Base-by-base conservation (phyloP, 2,113 vertebrate genomes). In the Miniopterus natalensis region DNA sequence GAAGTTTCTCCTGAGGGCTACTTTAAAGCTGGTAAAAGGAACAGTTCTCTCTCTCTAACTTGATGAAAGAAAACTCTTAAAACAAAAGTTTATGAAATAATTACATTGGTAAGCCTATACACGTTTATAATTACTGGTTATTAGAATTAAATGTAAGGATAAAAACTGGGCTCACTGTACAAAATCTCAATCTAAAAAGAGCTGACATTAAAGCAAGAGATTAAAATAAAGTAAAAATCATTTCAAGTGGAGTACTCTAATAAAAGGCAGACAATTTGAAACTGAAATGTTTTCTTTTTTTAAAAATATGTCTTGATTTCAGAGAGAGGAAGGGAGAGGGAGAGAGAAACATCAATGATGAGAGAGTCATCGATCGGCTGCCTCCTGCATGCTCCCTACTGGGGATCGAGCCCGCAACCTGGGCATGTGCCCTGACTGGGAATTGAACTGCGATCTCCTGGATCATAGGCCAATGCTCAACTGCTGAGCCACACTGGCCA, bases 171-270 rank as follows among this genome's bases (percentile, higher is more conserved):
- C 2, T 94, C 84, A 36, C 18, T 71, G 6, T 86, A 63, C 6
- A 81, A 91, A 83, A 40, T 51, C 8, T 10, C 29, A 75, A 49
- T 66, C 27, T 47, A 53, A 51, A 89, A 87, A 63, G 7, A 42
- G 6, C 14, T 66, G 51, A 79, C 15, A 11, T 90, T 71, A 83
- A 95, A 40, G 17, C 27, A 81, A 88, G 51, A 70, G 6, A 86
- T 78, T 86, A 68, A 74, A 91, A 66, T 81, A 21, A 86, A 29
- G 51, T 23, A 20, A 63, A 55, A 15, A 45, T 71, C 71, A 5
- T 92, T 94, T 96, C 20, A 90, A 51, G 2, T 90, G 55, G 70
- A 94, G 51, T 18, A 61, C 14, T n/a, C 8, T 77, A 70, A 73
- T 71, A 75, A 91, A 80, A 57, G 4, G 11, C 12, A 25, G 65